phyloP scores from a whole-genome alignment of 2,113 vertebrate genomes.

The Phalacrocorax aristotelis region DNA sequence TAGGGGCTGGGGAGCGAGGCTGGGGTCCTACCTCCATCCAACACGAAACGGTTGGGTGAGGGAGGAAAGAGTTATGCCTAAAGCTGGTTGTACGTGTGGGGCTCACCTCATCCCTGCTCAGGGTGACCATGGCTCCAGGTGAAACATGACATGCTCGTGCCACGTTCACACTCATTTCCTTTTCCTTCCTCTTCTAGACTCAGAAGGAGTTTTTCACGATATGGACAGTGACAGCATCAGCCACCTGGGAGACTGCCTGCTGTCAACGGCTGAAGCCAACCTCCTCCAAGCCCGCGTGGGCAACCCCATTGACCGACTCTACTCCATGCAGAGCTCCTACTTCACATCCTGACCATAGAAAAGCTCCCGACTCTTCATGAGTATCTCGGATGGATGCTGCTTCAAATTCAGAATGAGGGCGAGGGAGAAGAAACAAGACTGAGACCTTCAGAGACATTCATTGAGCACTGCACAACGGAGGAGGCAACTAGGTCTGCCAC shows the following conservation, averaged over 20 bases:
- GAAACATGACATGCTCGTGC: fast-evolving
- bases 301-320: slow-evolving; percentile 90
- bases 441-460: neutral
- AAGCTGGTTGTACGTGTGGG: neutral
- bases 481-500: neutral
- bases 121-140: neutral
- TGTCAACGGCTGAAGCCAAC: slow-evolving; percentile 77
- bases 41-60: neutral
- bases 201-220: slow-evolving; percentile 87
- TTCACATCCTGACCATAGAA: slow-evolving; percentile 87
- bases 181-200: slow-evolving; percentile 66
- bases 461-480: neutral
- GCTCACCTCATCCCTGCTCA: neutral
- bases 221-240: slow-evolving; percentile 86
- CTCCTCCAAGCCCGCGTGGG: slow-evolving; percentile 83
- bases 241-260: slow-evolving; percentile 86
- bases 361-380: neutral
- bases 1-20: neutral
- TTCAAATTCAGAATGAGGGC: neutral
- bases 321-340: slow-evolving; percentile 93
- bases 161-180: neutral
- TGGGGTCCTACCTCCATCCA: neutral
- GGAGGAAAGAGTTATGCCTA: neutral
- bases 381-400: neutral
- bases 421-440: neutral